Evolutionary conservation across 1,140 invertebrate species (phyloP), one percentile per base, ranked within the genome.

Genomic region (Diorhabda sublineata): DNA sequence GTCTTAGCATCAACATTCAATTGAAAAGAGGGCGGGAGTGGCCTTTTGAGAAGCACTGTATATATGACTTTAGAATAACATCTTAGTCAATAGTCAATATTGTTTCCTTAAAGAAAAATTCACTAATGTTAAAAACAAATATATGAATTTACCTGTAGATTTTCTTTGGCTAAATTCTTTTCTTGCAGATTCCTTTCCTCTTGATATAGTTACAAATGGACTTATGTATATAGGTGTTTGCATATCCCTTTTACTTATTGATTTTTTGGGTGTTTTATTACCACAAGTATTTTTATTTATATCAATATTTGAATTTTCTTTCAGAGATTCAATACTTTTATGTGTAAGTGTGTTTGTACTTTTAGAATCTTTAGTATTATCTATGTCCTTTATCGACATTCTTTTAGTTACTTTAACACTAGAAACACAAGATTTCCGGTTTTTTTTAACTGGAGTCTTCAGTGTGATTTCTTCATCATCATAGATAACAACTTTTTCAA

Each of bases 161-260:
- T 69, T 68, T 9, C 73, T 56, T 2, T 45, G 47, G 47, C 65
- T 57, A 68, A 73, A 76, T 64, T 79, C 78, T 42, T 74, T 73
- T 60, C 76, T 69, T 11, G 77, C 75, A 60, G 58, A 71, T 26
- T 67, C 61, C 69, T 80, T 79, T 42, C 79, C 79, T 52, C 79
- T 67, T 9, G 74, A 75, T 62, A 79, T 72, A 9, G 79, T 80
- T 7, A 80, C 78, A 72, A 79, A 80, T 7, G 79, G 79, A 72
- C 79, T 80, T 4, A 80, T 69, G 64, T 79, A 79, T 52, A 52
- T 52, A 8, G 6, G 6, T 4, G 2, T 2, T 4, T 52, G 47
- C 6, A 52, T 52, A 4, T 52, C n/a, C 2, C 47, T 52, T 52
- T 52, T 52, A 52, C n/a, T 52, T 8, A 8, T 52, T 26, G 26